Conservation (phyloP, 64 coral and sea anemone genomes). For the Cladopsammia gracilis region DNA sequence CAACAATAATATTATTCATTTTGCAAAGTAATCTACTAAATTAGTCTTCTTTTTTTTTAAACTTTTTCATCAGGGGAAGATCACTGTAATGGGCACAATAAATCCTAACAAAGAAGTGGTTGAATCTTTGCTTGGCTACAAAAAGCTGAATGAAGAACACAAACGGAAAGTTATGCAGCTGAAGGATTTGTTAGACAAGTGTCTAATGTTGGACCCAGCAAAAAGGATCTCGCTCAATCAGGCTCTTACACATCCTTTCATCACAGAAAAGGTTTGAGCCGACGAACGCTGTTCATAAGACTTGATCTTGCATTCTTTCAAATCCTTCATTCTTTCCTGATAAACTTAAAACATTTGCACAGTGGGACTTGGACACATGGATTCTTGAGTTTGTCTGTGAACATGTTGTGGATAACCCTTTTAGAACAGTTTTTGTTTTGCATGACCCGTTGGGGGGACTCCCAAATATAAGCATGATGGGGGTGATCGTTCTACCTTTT, state of each 20-base stretch:
- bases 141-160: slow-evolving; percentile 86
- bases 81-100: slow-evolving; percentile 90
- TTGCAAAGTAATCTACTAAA: too few species aligned
- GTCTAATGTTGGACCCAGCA: slow-evolving; percentile 94
- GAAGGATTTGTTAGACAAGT: slow-evolving; percentile 94
- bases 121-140: slow-evolving; percentile 89
- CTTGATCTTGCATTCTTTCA: background rate
- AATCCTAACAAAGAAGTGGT: slow-evolving; percentile 95
- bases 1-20: too few species aligned
- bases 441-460: too few species aligned
- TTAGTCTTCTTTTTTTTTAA: background rate
- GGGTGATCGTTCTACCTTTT: too few species aligned
- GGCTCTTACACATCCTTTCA: slow-evolving; percentile 99
- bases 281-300: slow-evolving; percentile 49
- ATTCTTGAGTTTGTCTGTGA: too few species aligned
- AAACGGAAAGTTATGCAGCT: slow-evolving; percentile 95
- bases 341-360: background rate
- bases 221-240: slow-evolving; percentile 95
- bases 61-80: slow-evolving; percentile 78
- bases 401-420: too few species aligned
- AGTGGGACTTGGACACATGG: too few species aligned
- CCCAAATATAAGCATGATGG: too few species aligned
- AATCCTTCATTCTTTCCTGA: background rate
- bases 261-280: slow-evolving; percentile 96
- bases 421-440: too few species aligned